These are phyloP conservation scores for Ethmia dodecea DNA, from an alignment of 2,888 invertebrate genomes.

Conservation along the genomic window DNA sequence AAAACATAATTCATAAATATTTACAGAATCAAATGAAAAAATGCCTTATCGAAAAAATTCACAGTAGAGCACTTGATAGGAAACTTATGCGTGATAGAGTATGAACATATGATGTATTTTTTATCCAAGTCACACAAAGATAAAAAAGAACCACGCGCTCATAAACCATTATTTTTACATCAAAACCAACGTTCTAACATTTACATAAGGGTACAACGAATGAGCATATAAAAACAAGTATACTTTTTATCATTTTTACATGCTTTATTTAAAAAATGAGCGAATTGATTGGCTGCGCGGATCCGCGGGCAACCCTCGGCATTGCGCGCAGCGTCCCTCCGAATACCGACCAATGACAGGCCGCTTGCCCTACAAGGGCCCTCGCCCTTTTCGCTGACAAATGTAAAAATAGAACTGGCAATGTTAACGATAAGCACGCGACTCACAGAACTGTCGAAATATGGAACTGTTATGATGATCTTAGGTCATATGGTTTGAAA, in stretches of 20 bases:
- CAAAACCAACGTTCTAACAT: too few relatives aligned
- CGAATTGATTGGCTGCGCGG: conserved; percentile 74
- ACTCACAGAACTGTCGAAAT: conserved; percentile 11
- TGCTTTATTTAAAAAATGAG: conserved; percentile 73
- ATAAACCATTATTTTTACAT: too few relatives aligned
- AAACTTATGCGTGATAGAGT: too few relatives aligned
- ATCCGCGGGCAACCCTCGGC: conserved; percentile 33
- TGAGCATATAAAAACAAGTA: conserved; percentile 40
- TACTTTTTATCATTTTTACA: conserved; percentile 65
- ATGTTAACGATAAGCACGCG: conserved; percentile 23
- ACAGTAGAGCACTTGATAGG: too few relatives aligned
- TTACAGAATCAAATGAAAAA: too few relatives aligned
- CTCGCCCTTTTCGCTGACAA: conserved; percentile 53
- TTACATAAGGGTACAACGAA: conserved; percentile 43
- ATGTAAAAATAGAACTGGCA: conserved; percentile 26
- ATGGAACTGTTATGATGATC: too few relatives aligned
- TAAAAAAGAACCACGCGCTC: too few relatives aligned
- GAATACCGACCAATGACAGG: conserved; percentile 46
- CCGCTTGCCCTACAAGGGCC: conserved; percentile 43
- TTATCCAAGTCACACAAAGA: too few relatives aligned
- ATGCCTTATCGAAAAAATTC: too few relatives aligned
- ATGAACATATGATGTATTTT: too few relatives aligned
- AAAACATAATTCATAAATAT: too few relatives aligned
- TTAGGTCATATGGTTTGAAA: too few relatives aligned
- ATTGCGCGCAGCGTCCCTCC: conserved; percentile 46